These are phyloP conservation scores for Acanthopleura granulata DNA, from an alignment of 2,888 invertebrate species.

Conservation along the genomic window DNA sequence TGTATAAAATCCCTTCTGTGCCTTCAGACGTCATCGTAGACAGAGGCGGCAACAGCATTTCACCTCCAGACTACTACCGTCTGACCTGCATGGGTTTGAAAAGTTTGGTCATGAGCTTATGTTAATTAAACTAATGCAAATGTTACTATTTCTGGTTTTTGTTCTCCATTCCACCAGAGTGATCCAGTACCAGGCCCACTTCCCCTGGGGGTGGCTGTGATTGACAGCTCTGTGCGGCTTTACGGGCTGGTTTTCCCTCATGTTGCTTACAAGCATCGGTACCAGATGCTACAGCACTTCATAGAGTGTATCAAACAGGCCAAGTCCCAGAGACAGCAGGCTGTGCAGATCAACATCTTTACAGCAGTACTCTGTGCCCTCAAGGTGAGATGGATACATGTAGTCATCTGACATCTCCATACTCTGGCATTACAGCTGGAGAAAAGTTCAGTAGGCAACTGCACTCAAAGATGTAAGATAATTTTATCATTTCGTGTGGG, in stretches of 20 bases:
- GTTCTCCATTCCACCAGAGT: constrained; percentile 44
- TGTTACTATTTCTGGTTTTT: not conserved
- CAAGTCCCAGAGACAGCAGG: constrained; percentile 92
- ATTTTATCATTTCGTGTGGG: too few species aligned
- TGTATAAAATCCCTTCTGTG: too few species aligned
- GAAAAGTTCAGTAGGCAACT: too few species aligned
- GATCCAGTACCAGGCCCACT: constrained; percentile 72
- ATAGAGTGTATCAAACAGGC: constrained; percentile 91
- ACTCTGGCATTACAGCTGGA: too few species aligned
- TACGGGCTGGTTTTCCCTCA: constrained; percentile 95
- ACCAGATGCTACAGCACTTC: constrained; percentile 98
- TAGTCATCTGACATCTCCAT: not conserved
- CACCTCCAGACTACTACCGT: too few species aligned
- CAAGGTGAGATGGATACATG: constrained; percentile 69
- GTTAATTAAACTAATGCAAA: too few species aligned
- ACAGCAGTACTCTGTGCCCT: constrained; percentile 92
- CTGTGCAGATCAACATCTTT: constrained; percentile 94
- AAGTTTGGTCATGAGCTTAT: too few species aligned
- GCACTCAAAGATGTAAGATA: too few species aligned
- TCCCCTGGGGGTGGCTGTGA: constrained; percentile 95
- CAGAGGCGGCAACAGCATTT: too few species aligned
- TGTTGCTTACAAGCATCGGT: constrained; percentile 91
- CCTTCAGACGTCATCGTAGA: too few species aligned
- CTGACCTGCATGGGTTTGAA: too few species aligned
- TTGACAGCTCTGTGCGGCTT: constrained; percentile 91